A percentile compares a stretch with the other conserved stretches of the same genome.
These are phyloP conservation scores for Hypolimnas misippus DNA, from an alignment of 2,888 invertebrate species.

Conservation along the genomic window DNA sequence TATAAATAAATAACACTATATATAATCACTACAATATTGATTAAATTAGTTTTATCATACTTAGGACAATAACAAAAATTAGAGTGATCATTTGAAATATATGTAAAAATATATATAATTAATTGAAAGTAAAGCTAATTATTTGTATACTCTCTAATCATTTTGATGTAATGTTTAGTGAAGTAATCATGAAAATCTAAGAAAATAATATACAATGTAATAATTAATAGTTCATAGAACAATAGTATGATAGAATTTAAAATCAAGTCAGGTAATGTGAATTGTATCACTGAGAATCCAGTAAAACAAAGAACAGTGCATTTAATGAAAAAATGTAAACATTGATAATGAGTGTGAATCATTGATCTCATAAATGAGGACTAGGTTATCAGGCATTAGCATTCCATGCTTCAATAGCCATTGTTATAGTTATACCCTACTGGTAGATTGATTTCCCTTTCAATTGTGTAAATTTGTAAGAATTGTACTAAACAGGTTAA, in stretches of 20 bases:
- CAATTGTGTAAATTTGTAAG: background rate
- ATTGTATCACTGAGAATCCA: constrained; percentile 24
- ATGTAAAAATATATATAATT: background rate
- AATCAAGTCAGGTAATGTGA: constrained; percentile 37
- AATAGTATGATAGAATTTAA: constrained; percentile 40
- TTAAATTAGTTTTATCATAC: background rate
- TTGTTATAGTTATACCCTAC: background rate
- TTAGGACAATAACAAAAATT: background rate
- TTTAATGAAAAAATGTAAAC: constrained; percentile 42
- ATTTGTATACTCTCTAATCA: background rate
- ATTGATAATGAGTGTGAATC: constrained; percentile 35
- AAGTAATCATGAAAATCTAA: background rate
- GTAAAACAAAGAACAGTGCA: constrained; percentile 31
- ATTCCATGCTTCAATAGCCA: background rate
- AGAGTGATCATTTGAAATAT: too few relatives aligned
- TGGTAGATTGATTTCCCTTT: background rate
- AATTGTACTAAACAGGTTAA: background rate
- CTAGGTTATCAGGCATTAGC: constrained; percentile 8
- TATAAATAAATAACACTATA: constrained; percentile 20
- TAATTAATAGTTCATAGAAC: constrained; percentile 30
- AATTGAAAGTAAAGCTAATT: background rate
- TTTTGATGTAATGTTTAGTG: background rate
- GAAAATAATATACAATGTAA: background rate
- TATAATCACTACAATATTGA: constrained; percentile 42
- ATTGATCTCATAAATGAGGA: constrained; percentile 14